These are phyloP conservation scores for Lasioglossum villosulum DNA, from an alignment of 2,888 invertebrate genomes.

Conservation along the genomic window DNA sequence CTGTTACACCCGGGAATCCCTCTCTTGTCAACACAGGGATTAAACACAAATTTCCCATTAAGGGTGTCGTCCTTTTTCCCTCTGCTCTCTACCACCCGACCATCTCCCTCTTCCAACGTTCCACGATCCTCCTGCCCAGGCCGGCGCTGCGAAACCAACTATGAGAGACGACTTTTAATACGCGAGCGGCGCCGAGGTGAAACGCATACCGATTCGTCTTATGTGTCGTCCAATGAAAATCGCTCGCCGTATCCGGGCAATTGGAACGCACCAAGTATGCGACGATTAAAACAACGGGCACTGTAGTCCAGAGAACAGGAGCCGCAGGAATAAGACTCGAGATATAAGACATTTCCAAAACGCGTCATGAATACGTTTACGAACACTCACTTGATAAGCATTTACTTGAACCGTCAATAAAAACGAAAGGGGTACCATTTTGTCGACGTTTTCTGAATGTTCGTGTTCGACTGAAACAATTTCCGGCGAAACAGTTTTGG, in stretches of 20 bases:
- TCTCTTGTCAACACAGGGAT: constrained; percentile 62
- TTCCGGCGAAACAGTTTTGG: neutral
- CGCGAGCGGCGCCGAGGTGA: neutral
- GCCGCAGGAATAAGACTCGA: neutral
- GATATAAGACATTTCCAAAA: too few species aligned
- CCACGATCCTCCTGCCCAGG: neutral
- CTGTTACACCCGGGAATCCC: constrained; percentile 50
- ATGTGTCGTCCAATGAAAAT: constrained; percentile 19
- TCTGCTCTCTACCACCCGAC: neutral
- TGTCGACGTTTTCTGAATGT: neutral
- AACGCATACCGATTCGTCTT: neutral
- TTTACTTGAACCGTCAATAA: neutral
- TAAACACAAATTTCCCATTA: constrained; percentile 71
- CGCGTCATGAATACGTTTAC: too few species aligned
- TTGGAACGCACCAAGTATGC: constrained; percentile 1
- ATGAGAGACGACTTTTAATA: constrained; percentile 41
- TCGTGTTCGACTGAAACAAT: neutral
- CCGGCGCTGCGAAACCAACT: constrained; percentile 17
- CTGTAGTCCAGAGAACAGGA: neutral
- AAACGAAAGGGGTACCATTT: neutral
- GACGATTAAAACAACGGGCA: neutral
- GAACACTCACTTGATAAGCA: too few species aligned
- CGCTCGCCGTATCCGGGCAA: constrained; percentile 22
- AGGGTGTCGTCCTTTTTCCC: constrained; percentile 49
- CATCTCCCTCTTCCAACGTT: neutral